Percentiles rank a stretch among this genome's conserved stretches.
Conservation (phyloP, 1,140 invertebrate species). For the Pygmarrhopalites habei region DNA sequence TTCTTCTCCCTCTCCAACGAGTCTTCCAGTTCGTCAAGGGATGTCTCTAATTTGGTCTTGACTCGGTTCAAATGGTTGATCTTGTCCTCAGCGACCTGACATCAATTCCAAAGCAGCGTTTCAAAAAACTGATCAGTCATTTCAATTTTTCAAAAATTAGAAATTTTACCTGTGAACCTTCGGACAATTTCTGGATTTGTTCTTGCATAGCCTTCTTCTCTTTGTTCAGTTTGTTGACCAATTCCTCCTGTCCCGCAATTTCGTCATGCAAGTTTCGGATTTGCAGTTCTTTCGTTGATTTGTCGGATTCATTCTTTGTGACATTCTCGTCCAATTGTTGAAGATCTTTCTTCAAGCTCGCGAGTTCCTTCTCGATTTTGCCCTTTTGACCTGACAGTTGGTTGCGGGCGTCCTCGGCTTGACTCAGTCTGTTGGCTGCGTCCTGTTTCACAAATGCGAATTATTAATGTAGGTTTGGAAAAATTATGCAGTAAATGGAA, state of each 20-base stretch:
- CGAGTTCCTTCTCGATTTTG: slow-evolving; percentile 87
- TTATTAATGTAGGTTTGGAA: too few relatives aligned
- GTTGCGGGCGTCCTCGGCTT: slow-evolving; percentile 35
- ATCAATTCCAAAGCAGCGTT: neutral
- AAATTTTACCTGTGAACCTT: slow-evolving; percentile 61
- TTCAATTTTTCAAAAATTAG: neutral
- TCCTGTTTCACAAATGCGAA: too few relatives aligned
- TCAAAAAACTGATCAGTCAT: neutral
- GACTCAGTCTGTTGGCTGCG: slow-evolving; percentile 76
- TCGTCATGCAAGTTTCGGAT: slow-evolving; percentile 98
- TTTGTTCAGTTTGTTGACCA: slow-evolving; percentile 98
- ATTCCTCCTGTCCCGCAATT: slow-evolving; percentile 91
- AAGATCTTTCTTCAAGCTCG: slow-evolving; percentile 90
- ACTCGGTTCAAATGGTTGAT: slow-evolving; percentile 99
- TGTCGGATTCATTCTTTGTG: slow-evolving; percentile 24
- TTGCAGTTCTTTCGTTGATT: slow-evolving; percentile 97
- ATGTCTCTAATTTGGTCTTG: slow-evolving; percentile 95
- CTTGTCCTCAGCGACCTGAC: slow-evolving; percentile 80
- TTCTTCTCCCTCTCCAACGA: slow-evolving; percentile 98
- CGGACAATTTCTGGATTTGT: slow-evolving; percentile 86
- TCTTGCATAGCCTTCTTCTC: slow-evolving; percentile 98
- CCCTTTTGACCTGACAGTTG: slow-evolving; percentile 40
- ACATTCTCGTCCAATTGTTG: slow-evolving; percentile 91
- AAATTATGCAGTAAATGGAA: neutral
- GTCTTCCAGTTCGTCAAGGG: slow-evolving; percentile 94